Base-by-base conservation (phyloP, 1,140 invertebrate species). In the Eubasilissa regina region DNA sequence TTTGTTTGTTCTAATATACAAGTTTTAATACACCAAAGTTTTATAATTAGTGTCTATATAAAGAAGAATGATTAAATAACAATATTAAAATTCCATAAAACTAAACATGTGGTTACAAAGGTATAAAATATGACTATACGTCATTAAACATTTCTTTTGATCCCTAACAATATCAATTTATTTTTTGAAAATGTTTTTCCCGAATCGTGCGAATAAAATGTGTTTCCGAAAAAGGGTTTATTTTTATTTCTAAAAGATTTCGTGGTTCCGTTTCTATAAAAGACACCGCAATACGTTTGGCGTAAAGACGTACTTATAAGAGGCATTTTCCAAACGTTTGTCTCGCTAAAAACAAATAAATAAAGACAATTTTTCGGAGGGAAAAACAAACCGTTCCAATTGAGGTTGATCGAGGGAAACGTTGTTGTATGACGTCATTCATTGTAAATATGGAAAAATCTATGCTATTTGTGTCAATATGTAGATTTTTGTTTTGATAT, bases 121-220 rank as follows among this genome's bases (percentile, higher is more conserved):
- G 25, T 35, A 35, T 35, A 35, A 35, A 35, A 35, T 3, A 35
- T 6, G 25, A 1, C 25, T 35, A 35, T 6, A 3, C 25, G 25
- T 35, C 25, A 35, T 35, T 1, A 35, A 35, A 35, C 25, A 4
- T 64, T 64, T 64, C 4, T 64, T 35, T 64, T 11, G 12, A 15
- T 6, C 12, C 60, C 3, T 35, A 35, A 9, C 35, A 64, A 64
- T n/a, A n/a, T 12, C 19, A 64, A 64, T 64, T 64, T 64, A 9
- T 64, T 64, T 62, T 64, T 35, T 64, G 60, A 64, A 64, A 64
- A 64, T 43, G 60, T 25, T 43, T 64, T 64, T 35, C 60, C 60
- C 35, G 19, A 25, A 21, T 21, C 25, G 25, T 62, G 19, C 19
- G 58, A 19, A 7, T 60, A 8, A 60, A 60, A 19, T 19, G 25